Percentiles rank a stretch among this genome's conserved stretches.
Conservation (phyloP, 1,140 invertebrate genomes). For the Phortica variegata region DNA sequence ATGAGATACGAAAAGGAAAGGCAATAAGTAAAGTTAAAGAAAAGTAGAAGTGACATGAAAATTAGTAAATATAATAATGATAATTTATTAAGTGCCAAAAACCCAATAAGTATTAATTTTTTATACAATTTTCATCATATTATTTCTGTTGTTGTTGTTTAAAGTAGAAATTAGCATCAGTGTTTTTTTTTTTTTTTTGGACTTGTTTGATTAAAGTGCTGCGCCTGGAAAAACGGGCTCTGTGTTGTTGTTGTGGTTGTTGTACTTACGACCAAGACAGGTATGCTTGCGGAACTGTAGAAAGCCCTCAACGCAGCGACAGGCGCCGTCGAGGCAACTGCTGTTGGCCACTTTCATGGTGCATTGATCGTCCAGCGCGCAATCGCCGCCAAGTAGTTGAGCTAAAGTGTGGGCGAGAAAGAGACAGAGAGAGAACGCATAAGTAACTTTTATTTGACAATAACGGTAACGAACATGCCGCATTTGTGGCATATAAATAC, state of each 20-base stretch:
- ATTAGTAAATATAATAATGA: too few relatives aligned
- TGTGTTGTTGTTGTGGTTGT: constrained; percentile 14
- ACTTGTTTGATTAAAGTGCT: too few relatives aligned
- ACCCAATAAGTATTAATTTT: too few relatives aligned
- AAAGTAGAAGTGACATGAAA: too few relatives aligned
- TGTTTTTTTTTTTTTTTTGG: too few relatives aligned
- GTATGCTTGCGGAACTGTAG: constrained; percentile 84
- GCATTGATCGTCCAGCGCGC: constrained; percentile 72
- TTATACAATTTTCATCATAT: too few relatives aligned
- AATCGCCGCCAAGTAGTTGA: constrained; percentile 74
- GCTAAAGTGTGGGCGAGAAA: constrained; percentile 58
- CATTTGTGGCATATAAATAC: background rate
- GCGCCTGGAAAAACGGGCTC: constrained; percentile 36
- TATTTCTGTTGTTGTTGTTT: too few relatives aligned
- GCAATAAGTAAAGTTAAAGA: constrained; percentile 33
- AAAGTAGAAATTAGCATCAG: too few relatives aligned
- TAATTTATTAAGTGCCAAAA: too few relatives aligned
- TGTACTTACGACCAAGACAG: constrained; percentile 81
- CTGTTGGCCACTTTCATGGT: constrained; percentile 78
- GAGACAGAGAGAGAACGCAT: background rate
- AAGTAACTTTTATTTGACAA: background rate
- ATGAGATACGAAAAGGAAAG: too few relatives aligned
- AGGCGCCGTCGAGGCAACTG: constrained; percentile 70
- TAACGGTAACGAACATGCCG: background rate
- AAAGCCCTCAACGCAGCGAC: constrained; percentile 77